Percentiles rank a stretch among this genome's conserved stretches.
These are phyloP conservation scores for Podotricha telesiphe DNA, from an alignment of 2,888 invertebrate genomes.

Conservation along the genomic window DNA sequence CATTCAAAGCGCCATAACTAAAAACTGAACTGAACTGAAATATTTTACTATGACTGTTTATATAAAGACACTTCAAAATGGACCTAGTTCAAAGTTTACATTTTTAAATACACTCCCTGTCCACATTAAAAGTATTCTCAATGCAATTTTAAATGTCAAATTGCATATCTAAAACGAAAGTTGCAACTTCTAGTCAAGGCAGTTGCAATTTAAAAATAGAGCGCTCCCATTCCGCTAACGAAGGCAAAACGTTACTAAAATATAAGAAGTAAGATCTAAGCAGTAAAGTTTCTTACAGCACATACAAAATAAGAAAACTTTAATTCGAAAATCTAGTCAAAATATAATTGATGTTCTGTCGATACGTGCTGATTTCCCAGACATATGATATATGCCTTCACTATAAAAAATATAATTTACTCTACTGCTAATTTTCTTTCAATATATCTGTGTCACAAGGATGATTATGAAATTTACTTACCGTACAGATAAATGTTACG, in stretches of 20 bases:
- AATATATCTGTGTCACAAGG: too few relatives aligned
- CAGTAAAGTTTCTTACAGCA: slow-evolving; percentile 46
- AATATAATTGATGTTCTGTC: neutral
- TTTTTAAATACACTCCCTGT: slow-evolving; percentile 17
- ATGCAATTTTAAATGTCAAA: slow-evolving; percentile 31
- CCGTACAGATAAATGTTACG: neutral
- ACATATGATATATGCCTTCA: neutral
- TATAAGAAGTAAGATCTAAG: slow-evolving; percentile 42
- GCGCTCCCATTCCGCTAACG: slow-evolving; percentile 39
- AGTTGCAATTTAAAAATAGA: slow-evolving; percentile 41
- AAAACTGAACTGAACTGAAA: neutral
- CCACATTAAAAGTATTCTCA: slow-evolving; percentile 23
- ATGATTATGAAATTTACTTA: too few relatives aligned
- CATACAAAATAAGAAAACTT: neutral
- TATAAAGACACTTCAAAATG: neutral
- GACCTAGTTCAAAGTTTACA: neutral
- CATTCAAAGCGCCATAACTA: too few relatives aligned
- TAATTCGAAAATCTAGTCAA: neutral
- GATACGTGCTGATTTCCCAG: neutral
- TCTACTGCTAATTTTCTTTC: too few relatives aligned
- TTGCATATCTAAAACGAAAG: slow-evolving; percentile 31
- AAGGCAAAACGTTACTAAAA: slow-evolving; percentile 47
- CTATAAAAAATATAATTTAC: too few relatives aligned
- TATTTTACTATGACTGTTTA: neutral
- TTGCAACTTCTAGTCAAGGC: slow-evolving; percentile 25